Conservation (phyloP, 2,888 invertebrate species). For the Nemapogon koenigi region DNA sequence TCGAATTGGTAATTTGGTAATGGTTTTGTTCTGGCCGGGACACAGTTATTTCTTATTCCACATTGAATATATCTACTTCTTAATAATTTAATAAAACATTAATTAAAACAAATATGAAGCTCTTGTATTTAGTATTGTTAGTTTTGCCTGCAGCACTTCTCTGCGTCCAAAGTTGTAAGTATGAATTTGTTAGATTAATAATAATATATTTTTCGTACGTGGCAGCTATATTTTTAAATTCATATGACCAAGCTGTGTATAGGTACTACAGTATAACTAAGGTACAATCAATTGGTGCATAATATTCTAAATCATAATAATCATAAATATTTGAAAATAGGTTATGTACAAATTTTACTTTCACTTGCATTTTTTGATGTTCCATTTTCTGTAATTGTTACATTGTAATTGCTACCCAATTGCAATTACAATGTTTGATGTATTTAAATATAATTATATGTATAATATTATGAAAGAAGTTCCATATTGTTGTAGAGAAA, state of each 20-base stretch:
- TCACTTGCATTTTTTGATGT: too few species aligned
- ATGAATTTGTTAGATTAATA: conserved; percentile 23
- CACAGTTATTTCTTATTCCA: conserved; percentile 28
- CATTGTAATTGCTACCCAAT: too few species aligned
- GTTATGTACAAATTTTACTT: too few species aligned
- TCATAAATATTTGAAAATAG: too few species aligned
- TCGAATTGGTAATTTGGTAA: conserved; percentile 23
- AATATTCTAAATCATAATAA: too few species aligned
- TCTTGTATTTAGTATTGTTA: conserved; percentile 68
- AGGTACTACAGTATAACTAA: too few species aligned
- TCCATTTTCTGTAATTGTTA: too few species aligned
- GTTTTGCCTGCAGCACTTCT: conserved; percentile 76
- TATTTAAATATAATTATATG: too few species aligned
- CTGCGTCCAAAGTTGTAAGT: conserved; percentile 77
- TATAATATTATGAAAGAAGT: too few species aligned
- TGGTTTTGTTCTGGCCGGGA: conserved; percentile 44
- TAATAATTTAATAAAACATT: conserved; percentile 13
- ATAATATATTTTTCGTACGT: conserved; percentile 21
- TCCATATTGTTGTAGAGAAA: too few species aligned
- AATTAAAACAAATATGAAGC: conserved; percentile 67
- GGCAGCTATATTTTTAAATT: conserved; percentile 24
- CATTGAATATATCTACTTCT: background rate
- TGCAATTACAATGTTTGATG: too few species aligned
- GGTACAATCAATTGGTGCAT: too few species aligned
- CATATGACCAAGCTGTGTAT: conserved; percentile 11